Conservation (phyloP, 1,140 invertebrate species). For the Fragariocoptes setiger region DNA sequence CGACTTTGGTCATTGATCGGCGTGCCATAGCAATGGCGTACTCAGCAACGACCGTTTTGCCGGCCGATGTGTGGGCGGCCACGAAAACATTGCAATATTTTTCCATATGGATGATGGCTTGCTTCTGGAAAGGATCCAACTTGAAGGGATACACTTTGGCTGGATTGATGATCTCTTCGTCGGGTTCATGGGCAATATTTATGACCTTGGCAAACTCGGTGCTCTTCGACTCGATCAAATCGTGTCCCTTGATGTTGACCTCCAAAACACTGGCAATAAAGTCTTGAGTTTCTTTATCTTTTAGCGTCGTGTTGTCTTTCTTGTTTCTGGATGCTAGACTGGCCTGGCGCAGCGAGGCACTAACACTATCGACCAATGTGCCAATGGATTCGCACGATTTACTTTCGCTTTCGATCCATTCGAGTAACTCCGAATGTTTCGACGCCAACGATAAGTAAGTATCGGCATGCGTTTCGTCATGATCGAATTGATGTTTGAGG, state of each 20-base stretch:
- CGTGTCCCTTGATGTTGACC: background rate
- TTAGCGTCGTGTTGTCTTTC: background rate
- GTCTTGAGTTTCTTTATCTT: background rate
- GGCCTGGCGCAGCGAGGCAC: too few species aligned
- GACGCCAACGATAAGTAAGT: background rate
- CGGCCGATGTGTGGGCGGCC: slow-evolving; percentile 91
- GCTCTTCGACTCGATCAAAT: background rate
- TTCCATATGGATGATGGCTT: slow-evolving; percentile 74
- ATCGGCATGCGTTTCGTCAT: background rate
- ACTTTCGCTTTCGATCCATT: background rate
- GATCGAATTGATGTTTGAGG: background rate
- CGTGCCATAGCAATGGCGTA: slow-evolving; percentile 64
- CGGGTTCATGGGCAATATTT: slow-evolving; percentile 1
- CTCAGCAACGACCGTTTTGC: slow-evolving; percentile 95
- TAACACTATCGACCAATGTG: too few species aligned
- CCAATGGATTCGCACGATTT: background rate
- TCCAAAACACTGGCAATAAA: background rate
- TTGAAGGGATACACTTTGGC: slow-evolving; percentile 29
- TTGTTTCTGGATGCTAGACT: background rate
- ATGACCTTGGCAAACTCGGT: slow-evolving; percentile 2
- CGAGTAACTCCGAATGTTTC: background rate
- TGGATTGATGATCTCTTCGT: slow-evolving; percentile 3
- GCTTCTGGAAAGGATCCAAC: slow-evolving; percentile 81
- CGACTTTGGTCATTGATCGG: slow-evolving; percentile 25
- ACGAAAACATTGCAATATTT: slow-evolving; percentile 84